phyloP scores from a whole-genome alignment of 2,113 vertebrate species.

The Elaphurus davidianus region DNA sequence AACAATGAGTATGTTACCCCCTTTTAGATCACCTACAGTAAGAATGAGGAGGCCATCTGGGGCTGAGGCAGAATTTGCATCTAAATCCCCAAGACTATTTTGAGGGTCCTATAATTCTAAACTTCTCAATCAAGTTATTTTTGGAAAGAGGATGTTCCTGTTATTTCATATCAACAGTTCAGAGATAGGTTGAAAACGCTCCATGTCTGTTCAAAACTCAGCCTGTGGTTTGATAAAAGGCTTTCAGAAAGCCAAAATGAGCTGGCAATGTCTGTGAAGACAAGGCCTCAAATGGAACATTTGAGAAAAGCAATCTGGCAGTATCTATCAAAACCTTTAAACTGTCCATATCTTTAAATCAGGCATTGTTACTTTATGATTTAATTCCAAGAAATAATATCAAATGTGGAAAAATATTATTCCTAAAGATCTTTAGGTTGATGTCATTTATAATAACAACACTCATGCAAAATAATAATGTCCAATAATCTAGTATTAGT shows the following conservation, averaged over 20 bases:
- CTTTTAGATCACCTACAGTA: neutral
- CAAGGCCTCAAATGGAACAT: neutral
- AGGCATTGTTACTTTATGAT: neutral
- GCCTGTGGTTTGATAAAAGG: slow-evolving; percentile 54
- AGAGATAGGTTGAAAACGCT: slow-evolving; percentile 41
- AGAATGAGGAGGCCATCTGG: neutral
- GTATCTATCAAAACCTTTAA: slow-evolving; percentile 33
- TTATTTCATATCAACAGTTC: slow-evolving; percentile 52
- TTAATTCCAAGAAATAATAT: slow-evolving; percentile 2
- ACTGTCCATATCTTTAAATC: neutral
- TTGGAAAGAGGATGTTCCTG: slow-evolving; percentile 41
- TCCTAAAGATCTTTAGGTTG: neutral
- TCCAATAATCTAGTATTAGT: neutral
- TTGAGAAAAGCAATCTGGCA: slow-evolving; percentile 37
- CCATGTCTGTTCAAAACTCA: slow-evolving; percentile 32
- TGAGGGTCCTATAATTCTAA: neutral
- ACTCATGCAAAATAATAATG: neutral
- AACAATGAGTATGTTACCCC: neutral
- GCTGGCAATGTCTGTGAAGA: slow-evolving; percentile 18
- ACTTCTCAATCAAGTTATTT: slow-evolving; percentile 44
- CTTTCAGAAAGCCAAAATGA: slow-evolving; percentile 55
- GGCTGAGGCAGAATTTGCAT: neutral
- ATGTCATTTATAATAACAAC: neutral
- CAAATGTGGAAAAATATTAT: slow-evolving; percentile 22
- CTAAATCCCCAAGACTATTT: slow-evolving; percentile 9